Conservation (phyloP, 1,140 invertebrate genomes). For the Steinernema khuongi region DNA sequence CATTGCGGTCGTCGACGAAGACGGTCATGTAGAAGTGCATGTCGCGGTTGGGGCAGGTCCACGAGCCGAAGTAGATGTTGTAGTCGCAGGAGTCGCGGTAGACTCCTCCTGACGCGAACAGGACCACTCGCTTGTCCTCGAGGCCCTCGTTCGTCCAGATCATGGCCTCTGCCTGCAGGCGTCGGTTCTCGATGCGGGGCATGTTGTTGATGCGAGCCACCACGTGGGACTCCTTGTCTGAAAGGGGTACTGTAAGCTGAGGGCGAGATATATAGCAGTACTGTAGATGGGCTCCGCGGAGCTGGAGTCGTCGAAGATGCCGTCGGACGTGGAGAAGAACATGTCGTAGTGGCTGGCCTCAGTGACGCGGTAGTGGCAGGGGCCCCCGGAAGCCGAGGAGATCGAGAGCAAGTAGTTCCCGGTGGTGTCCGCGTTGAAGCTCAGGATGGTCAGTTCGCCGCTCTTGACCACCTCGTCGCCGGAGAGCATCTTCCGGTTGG, state of each 20-base stretch:
- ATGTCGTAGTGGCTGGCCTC: not conserved
- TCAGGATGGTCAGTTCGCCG: not conserved
- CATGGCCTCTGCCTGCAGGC: slow-evolving; percentile 18
- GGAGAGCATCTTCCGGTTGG: not conserved
- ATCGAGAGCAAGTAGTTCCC: slow-evolving; percentile 3
- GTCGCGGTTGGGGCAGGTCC: slow-evolving; percentile 16
- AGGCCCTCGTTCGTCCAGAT: slow-evolving; percentile 29
- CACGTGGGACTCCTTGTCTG: not conserved
- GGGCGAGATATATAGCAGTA: not conserved
- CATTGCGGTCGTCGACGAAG: slow-evolving; percentile 16
- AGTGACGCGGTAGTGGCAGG: not conserved
- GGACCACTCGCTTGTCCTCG: slow-evolving; percentile 18
- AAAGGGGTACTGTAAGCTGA: not conserved
- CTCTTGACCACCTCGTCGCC: not conserved
- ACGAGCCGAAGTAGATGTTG: slow-evolving; percentile 33
- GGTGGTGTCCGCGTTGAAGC: not conserved
- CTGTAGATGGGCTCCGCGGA: not conserved
- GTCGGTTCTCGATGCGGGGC: slow-evolving; percentile 13
- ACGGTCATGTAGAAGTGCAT: slow-evolving; percentile 26
- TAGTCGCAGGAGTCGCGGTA: slow-evolving; percentile 32
- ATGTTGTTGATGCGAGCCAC: slow-evolving; percentile 26
- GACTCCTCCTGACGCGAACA: slow-evolving; percentile 29
- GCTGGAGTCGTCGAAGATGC: not conserved
- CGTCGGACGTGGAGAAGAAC: not conserved
- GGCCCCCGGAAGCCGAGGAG: not conserved